Evolutionary conservation across 2,113 vertebrate genomes (phyloP).

Genomic region (Lontra canadensis): DNA sequence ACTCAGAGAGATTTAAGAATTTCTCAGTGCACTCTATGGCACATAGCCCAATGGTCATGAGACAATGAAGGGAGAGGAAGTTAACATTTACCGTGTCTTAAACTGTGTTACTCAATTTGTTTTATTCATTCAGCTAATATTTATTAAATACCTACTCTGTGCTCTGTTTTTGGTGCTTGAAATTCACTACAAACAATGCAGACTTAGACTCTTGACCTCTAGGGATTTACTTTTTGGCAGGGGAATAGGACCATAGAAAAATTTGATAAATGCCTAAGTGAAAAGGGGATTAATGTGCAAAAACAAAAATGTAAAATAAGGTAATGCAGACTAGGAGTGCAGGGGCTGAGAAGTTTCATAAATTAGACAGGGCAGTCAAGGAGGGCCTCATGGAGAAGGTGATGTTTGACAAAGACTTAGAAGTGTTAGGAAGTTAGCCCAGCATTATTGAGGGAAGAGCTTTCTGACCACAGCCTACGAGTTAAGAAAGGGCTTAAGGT

Average conservation of each 20-base stretch:
- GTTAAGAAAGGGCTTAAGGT: background rate
- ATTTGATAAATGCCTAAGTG: background rate
- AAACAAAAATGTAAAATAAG: background rate
- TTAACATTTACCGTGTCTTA: background rate
- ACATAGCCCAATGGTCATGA: background rate
- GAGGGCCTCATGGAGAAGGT: background rate
- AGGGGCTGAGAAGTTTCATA: background rate
- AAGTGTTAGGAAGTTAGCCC: background rate
- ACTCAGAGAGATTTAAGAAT: background rate
- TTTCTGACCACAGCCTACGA: background rate
- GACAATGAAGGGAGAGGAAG: background rate
- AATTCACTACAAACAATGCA: background rate
- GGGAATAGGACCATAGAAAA: background rate
- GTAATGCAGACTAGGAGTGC: background rate
- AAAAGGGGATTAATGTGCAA: background rate
- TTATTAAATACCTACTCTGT: background rate
- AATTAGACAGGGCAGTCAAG: background rate
- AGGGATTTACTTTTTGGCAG: background rate
- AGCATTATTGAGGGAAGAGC: background rate
- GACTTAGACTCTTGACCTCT: background rate
- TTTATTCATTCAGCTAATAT: background rate
- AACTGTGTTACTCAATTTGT: background rate
- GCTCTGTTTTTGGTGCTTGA: background rate
- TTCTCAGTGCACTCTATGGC: background rate
- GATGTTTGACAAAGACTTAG: background rate